phyloP scores from a whole-genome alignment of 2,888 invertebrate species.

The Pheosia gnoma region DNA sequence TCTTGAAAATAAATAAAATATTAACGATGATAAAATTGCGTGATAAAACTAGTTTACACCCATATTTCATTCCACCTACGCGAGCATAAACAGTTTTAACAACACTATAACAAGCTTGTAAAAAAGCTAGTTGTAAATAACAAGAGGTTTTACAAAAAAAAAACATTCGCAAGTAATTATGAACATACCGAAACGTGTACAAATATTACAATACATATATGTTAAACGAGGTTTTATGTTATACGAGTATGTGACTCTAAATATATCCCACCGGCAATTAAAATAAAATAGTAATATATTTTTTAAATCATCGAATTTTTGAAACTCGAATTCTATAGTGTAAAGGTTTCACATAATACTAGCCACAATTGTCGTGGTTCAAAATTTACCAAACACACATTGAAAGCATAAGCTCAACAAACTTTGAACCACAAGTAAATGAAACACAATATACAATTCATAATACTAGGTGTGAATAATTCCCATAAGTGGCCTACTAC shows the following conservation, averaged over 20 bases:
- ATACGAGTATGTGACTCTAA: background rate
- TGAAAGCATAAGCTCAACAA: conserved; percentile 45
- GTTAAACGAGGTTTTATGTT: conserved; percentile 6
- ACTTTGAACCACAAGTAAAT: conserved; percentile 53
- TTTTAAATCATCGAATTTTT: background rate
- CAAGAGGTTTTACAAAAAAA: conserved; percentile 33
- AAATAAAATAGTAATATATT: background rate
- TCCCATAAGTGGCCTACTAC: conserved; percentile 35
- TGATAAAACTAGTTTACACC: conserved; percentile 39
- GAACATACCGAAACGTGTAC: conserved; percentile 5
- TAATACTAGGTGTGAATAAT: conserved; percentile 46
- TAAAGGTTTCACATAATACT: no score
- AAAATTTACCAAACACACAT: conserved; percentile 24
- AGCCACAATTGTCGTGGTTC: background rate
- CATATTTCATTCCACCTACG: conserved; percentile 48
- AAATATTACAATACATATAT: conserved; percentile 13
- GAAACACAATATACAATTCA: conserved; percentile 54
- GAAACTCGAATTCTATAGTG: no score
- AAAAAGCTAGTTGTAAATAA: conserved; percentile 45
- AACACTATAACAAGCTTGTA: conserved; percentile 53
- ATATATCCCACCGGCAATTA: background rate
- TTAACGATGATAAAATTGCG: background rate
- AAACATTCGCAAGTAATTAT: conserved; percentile 28
- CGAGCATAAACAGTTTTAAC: conserved; percentile 52
- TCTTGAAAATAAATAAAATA: no score